Evolutionary conservation across 2,113 vertebrate species (phyloP).

Genomic region (Chrysemys picta): DNA sequence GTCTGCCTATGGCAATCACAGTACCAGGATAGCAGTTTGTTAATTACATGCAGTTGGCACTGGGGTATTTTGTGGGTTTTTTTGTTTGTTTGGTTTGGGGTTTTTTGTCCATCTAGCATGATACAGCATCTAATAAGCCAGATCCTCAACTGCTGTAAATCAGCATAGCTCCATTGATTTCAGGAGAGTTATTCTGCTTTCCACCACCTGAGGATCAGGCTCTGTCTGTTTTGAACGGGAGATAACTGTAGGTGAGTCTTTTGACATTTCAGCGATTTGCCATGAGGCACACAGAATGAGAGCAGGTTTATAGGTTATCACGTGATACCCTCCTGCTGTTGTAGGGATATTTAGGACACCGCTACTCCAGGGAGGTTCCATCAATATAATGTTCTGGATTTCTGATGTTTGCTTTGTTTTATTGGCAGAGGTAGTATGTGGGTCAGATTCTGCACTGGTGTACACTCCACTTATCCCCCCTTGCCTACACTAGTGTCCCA

Average conservation of each 20-base stretch:
- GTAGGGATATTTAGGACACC: constrained; percentile 25
- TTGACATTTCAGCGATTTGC: background rate
- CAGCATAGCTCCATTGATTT: rapidly evolving
- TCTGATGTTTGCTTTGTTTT: background rate
- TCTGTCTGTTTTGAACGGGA: rapidly evolving
- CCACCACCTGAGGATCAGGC: rapidly evolving
- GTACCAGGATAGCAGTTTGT: rapidly evolving
- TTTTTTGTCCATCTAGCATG: background rate
- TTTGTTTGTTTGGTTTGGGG: too few relatives aligned
- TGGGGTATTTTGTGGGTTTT: background rate
- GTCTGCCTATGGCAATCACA: rapidly evolving
- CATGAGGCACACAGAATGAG: rapidly evolving
- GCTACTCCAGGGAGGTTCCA: constrained; percentile 24
- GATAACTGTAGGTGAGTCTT: rapidly evolving
- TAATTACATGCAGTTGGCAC: background rate
- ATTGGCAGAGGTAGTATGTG: constrained; percentile 32
- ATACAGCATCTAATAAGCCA: rapidly evolving
- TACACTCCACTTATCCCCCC: background rate
- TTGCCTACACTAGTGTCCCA: background rate
- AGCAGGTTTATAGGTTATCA: constrained; percentile 20
- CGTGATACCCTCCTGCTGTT: background rate
- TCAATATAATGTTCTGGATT: background rate
- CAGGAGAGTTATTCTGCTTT: rapidly evolving
- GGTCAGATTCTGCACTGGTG: constrained; percentile 1
- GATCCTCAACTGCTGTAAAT: rapidly evolving